Percentiles rank a stretch among this genome's conserved stretches.
Evolutionary conservation across 2,113 vertebrate species (phyloP).

Genomic region (Marcusenius ussheri): DNA sequence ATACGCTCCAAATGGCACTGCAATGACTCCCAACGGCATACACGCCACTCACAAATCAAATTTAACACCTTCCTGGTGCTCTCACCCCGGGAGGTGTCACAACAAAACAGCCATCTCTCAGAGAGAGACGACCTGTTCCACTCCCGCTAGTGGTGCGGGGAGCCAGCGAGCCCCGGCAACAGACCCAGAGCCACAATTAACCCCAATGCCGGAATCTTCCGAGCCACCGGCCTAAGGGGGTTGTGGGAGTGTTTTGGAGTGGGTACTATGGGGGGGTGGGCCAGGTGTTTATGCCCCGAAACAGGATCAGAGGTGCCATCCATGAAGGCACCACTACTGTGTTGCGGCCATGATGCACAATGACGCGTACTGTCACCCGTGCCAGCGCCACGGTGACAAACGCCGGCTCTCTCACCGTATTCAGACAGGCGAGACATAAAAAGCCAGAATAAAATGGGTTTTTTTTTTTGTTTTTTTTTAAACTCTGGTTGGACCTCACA

Average conservation of each 20-base stretch:
- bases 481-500: slow-evolving; percentile 47
- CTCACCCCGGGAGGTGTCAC: slow-evolving; percentile 53
- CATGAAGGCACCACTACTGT: neutral
- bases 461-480: slow-evolving; percentile 46
- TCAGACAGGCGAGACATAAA: neutral
- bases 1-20: slow-evolving; percentile 48
- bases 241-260: neutral
- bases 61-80: slow-evolving; percentile 41
- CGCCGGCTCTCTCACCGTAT: neutral
- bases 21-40: slow-evolving; percentile 45
- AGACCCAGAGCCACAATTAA: neutral
- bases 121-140: slow-evolving; percentile 33
- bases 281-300: neutral
- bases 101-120: slow-evolving; percentile 58
- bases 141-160: slow-evolving; percentile 30
- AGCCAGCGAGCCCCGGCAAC: neutral
- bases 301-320: neutral
- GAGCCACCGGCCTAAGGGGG: neutral
- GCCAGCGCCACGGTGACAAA: no score
- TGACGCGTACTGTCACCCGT: neutral
- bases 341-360: neutral
- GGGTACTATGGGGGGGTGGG: neutral
- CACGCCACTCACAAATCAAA: slow-evolving; percentile 37
- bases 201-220: neutral
- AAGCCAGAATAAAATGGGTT: slow-evolving; percentile 53